Percentiles rank a stretch among this genome's conserved stretches.
These are phyloP conservation scores for Brachyalestes nurse DNA, from an alignment of 2,797 vertebrate genomes.

Conservation along the genomic window DNA sequence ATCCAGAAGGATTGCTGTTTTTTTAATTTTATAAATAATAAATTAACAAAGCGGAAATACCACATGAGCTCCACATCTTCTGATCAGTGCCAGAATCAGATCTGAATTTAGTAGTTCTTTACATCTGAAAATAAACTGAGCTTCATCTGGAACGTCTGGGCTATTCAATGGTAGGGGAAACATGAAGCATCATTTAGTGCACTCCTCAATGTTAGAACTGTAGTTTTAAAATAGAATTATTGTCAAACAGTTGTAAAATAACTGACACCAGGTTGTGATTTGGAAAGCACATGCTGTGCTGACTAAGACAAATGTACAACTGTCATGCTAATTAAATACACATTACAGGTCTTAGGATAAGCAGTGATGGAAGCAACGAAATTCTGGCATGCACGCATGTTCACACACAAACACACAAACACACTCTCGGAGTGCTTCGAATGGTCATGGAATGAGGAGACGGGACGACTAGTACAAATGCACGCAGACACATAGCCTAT, in stretches of 20 bases:
- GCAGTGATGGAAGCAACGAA: constrained; percentile 33
- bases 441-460: constrained; percentile 20
- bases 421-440: constrained; percentile 16
- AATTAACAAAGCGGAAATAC: too few relatives aligned
- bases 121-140: too few relatives aligned
- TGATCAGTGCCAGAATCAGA: too few relatives aligned
- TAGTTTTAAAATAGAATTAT: background rate
- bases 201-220: background rate
- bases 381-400: constrained; percentile 19
- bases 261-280: constrained; percentile 25
- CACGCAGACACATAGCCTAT: constrained; percentile 57
- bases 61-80: too few relatives aligned
- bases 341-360: constrained; percentile 41
- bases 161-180: too few relatives aligned
- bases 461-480: constrained; percentile 55
- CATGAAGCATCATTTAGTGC: background rate
- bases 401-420: constrained; percentile 29
- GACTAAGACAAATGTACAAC: constrained; percentile 26
- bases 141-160: too few relatives aligned
- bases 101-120: too few relatives aligned
- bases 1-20: too few relatives aligned
- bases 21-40: too few relatives aligned
- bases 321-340: constrained; percentile 55
- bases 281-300: constrained; percentile 65
- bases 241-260: background rate